These are phyloP conservation scores for Lacerta agilis DNA, from an alignment of 2,797 vertebrate species.

Conservation along the genomic window DNA sequence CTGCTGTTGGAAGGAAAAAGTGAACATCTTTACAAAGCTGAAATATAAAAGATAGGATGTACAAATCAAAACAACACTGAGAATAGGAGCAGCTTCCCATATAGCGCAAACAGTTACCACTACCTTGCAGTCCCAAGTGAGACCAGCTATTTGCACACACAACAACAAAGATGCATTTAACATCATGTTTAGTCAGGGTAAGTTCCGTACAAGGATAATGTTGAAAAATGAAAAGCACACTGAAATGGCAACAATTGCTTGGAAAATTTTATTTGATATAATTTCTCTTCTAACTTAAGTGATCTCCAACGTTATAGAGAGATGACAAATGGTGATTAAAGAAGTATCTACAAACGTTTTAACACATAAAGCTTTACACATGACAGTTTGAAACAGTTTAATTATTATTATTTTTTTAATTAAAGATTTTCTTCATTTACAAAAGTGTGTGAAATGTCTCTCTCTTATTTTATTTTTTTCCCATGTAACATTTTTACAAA, in stretches of 20 bases:
- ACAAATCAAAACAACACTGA: not conserved
- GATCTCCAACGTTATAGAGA: not conserved
- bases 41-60: not conserved
- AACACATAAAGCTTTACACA: not conserved
- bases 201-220: not conserved
- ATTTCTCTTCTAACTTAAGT: not conserved
- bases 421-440: no score
- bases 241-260: not conserved
- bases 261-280: not conserved
- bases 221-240: not conserved
- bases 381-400: not conserved
- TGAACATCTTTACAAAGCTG: constrained; percentile 61
- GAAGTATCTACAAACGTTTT: no score
- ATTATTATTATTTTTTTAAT: no score
- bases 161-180: not conserved
- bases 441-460: no score
- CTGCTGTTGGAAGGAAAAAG: constrained; percentile 67
- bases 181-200: not conserved
- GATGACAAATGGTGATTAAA: not conserved
- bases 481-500: no score
- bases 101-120: not conserved
- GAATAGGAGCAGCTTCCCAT: not conserved
- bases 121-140: not conserved
- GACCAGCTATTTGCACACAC: not conserved
- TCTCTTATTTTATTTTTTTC: no score